Percentiles rank a stretch among this genome's conserved stretches.
Evolutionary conservation across 2,888 invertebrate genomes (phyloP).

Genomic region (Agrochola lychnidis): DNA sequence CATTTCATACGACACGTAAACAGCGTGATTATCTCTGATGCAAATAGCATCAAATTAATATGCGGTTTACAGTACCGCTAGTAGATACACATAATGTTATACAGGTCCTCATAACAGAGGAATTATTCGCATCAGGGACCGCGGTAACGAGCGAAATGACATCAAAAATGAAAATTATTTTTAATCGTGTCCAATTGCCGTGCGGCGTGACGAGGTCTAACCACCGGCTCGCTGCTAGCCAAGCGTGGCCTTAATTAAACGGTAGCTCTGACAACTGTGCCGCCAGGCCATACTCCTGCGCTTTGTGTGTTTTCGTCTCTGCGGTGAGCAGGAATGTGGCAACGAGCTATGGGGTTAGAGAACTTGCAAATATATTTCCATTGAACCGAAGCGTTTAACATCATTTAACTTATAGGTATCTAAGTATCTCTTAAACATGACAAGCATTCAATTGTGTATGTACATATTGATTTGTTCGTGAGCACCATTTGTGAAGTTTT

Average conservation of each 20-base stretch:
- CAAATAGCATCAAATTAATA: constrained; percentile 57
- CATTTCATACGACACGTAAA: constrained; percentile 31
- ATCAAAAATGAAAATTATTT: constrained; percentile 90
- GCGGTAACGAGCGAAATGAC: constrained; percentile 87
- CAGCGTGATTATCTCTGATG: constrained; percentile 47
- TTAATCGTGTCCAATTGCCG: constrained; percentile 89
- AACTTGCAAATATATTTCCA: not conserved
- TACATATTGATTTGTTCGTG: constrained; percentile 21
- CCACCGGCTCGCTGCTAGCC: constrained; percentile 79
- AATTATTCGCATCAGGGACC: constrained; percentile 86
- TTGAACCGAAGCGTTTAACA: not conserved
- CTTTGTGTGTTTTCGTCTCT: constrained; percentile 46
- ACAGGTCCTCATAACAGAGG: constrained; percentile 73
- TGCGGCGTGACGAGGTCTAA: constrained; percentile 78
- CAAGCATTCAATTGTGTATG: not conserved
- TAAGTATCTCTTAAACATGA: not conserved
- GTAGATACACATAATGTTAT: constrained; percentile 48
- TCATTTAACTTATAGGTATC: not conserved
- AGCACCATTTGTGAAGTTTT: constrained; percentile 13
- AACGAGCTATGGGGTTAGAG: not conserved
- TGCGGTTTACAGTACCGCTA: constrained; percentile 48
- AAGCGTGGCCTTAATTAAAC: constrained; percentile 88
- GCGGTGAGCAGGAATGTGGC: constrained; percentile 6
- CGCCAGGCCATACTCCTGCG: constrained; percentile 55
- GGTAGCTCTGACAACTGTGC: constrained; percentile 76